These are phyloP conservation scores for Pammene fasciana DNA, from an alignment of 2,888 invertebrate genomes.

Conservation along the genomic window DNA sequence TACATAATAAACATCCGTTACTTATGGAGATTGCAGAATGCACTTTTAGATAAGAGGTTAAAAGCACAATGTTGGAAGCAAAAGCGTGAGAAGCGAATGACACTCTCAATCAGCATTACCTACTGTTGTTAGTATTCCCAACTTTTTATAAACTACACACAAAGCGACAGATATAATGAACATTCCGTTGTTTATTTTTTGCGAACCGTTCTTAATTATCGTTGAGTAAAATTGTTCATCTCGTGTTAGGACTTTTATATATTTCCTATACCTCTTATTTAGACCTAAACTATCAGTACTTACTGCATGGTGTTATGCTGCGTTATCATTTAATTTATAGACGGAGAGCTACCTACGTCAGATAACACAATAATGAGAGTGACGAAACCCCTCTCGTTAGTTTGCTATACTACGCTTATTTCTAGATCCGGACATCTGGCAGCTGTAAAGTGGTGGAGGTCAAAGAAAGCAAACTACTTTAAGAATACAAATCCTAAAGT, in stretches of 20 bases:
- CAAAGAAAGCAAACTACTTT: no score
- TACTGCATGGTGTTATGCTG: no score
- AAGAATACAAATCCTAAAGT: no score
- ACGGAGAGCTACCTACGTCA: no score
- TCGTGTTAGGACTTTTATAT: neutral
- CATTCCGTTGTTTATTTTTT: slow-evolving; percentile 46
- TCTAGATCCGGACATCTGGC: no score
- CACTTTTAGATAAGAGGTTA: slow-evolving; percentile 62
- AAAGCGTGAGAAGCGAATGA: slow-evolving; percentile 68
- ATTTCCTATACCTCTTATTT: no score
- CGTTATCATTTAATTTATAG: no score
- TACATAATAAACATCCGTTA: neutral
- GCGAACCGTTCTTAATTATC: slow-evolving; percentile 22
- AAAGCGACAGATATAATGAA: slow-evolving; percentile 47
- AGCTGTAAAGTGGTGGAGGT: no score
- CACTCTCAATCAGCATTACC: slow-evolving; percentile 56
- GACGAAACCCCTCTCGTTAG: no score
- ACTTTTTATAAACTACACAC: slow-evolving; percentile 53
- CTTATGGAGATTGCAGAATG: slow-evolving; percentile 42
- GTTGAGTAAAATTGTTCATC: slow-evolving; percentile 43
- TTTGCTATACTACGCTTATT: no score
- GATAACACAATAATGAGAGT: no score
- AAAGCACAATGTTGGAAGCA: slow-evolving; percentile 54
- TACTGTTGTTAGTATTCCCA: slow-evolving; percentile 50
- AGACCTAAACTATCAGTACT: no score